Conservation (phyloP, 2,797 vertebrate species). For the Anniella stebbinsi region DNA sequence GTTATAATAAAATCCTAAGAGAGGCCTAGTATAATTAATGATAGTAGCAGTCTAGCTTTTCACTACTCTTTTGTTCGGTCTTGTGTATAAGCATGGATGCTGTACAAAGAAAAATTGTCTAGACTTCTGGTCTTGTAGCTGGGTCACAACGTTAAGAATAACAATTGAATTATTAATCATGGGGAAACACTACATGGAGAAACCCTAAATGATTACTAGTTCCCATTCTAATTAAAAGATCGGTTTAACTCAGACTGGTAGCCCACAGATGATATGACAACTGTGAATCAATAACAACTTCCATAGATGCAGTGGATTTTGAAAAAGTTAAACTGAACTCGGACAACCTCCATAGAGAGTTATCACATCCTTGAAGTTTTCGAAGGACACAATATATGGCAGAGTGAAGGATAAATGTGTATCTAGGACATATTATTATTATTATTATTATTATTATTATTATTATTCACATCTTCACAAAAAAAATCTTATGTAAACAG, state of each 20-base stretch:
- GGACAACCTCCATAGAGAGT: neutral
- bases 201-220: slow-evolving; percentile 20
- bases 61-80: neutral
- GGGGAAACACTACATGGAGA: slow-evolving; percentile 40
- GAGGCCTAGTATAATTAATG: slow-evolving; percentile 1
- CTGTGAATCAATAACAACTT: slow-evolving; percentile 41
- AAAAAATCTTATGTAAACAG: too few relatives aligned
- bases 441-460: too few relatives aligned
- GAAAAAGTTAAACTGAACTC: slow-evolving; percentile 47
- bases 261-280: slow-evolving; percentile 25
- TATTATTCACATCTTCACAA: too few relatives aligned
- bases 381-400: neutral
- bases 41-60: neutral
- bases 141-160: slow-evolving; percentile 42
- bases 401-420: neutral
- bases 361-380: slow-evolving; percentile 10
- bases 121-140: slow-evolving; percentile 40
- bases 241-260: slow-evolving; percentile 1
- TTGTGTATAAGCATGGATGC: slow-evolving; percentile 45
- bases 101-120: slow-evolving; percentile 55
- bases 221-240: slow-evolving; percentile 41
- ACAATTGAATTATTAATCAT: slow-evolving; percentile 27
- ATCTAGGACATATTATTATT: too few relatives aligned
- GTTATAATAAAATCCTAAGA: slow-evolving; percentile 15
- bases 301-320: slow-evolving; percentile 42